Conservation (phyloP, 2,797 vertebrate species). For the Eulemur rubriventer region DNA sequence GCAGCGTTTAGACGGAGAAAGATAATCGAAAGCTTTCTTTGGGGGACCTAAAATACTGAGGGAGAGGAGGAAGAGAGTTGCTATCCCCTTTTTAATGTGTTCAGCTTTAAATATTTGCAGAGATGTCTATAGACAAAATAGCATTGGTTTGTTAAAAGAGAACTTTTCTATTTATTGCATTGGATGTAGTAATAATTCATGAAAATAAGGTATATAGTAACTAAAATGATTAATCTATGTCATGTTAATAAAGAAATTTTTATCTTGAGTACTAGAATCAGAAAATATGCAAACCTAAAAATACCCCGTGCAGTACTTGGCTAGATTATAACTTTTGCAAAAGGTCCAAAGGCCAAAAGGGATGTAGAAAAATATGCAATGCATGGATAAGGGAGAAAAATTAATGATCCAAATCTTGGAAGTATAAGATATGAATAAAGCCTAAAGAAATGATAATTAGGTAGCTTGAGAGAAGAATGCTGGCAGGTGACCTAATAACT, state of each 20-base stretch:
- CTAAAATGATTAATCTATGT: not conserved
- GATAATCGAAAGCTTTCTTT: not conserved
- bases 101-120: not conserved
- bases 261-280: not conserved
- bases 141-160: not conserved
- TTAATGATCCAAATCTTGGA: conserved; percentile 55
- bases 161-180: not conserved
- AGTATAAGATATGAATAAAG: conserved; percentile 39
- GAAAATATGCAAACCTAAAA: conserved; percentile 22
- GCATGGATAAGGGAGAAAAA: conserved; percentile 16
- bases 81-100: not conserved
- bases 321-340: conserved; percentile 37
- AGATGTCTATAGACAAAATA: not conserved
- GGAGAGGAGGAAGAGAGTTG: not conserved
- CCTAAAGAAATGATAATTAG: conserved; percentile 61
- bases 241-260: not conserved
- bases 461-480: conserved; percentile 43
- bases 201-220: not conserved
- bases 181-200: not conserved
- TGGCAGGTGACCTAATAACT: conserved; percentile 57
- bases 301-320: not conserved
- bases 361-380: conserved; percentile 25
- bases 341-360: conserved; percentile 18
- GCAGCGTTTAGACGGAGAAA: not conserved
- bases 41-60: not conserved